These are phyloP conservation scores for Tribolium madens DNA, from an alignment of 1,140 invertebrate genomes.

Conservation along the genomic window DNA sequence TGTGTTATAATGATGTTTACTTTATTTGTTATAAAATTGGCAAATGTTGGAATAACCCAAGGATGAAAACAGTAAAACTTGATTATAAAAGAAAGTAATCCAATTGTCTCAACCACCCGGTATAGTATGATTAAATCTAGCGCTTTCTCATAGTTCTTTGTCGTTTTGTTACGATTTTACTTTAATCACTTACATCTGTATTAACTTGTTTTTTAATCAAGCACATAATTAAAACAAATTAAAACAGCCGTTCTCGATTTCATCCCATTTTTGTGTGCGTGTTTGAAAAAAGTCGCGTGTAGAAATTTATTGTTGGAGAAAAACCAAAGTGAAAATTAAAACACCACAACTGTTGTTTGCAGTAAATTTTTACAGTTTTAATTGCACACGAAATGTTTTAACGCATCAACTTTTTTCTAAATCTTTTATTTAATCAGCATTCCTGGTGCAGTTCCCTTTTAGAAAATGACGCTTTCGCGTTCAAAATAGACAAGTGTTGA, in stretches of 20 bases:
- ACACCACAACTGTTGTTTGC: background rate
- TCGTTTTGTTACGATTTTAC: background rate
- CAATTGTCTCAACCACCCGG: background rate
- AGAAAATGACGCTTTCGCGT: background rate
- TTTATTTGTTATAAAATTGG: no score
- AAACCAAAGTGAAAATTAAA: background rate
- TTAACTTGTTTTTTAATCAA: background rate
- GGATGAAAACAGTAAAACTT: background rate
- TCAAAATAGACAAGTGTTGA: background rate
- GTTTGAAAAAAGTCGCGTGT: background rate
- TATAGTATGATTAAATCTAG: background rate
- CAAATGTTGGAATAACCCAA: no score
- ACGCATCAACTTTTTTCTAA: background rate
- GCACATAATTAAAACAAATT: background rate
- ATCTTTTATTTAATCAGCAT: background rate
- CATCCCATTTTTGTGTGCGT: background rate
- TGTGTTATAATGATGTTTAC: no score
- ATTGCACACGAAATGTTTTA: background rate
- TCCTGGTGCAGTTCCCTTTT: background rate
- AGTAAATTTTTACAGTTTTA: background rate
- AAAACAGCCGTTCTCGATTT: background rate
- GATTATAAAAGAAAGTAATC: background rate
- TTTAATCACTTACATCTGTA: background rate
- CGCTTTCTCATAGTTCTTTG: background rate
- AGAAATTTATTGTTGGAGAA: background rate